A percentile compares a stretch with the other conserved stretches of the same genome.
phyloP scores from a whole-genome alignment of 2,888 invertebrate genomes.

The Amaurobius ferox region DNA sequence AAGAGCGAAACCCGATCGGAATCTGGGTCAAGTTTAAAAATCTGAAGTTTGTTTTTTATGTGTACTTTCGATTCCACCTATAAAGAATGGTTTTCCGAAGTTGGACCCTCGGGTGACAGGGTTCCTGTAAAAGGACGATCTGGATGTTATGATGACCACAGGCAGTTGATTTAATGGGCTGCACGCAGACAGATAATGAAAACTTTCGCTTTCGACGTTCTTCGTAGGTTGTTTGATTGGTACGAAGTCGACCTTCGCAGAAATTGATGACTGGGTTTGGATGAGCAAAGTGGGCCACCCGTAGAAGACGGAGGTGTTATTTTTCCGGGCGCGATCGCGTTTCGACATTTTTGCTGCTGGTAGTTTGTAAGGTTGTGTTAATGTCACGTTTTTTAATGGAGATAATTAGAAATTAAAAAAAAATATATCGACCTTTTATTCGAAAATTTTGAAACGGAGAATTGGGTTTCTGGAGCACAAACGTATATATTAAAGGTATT shows the following conservation, averaged over 20 bases:
- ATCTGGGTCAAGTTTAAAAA: constrained; percentile 70
- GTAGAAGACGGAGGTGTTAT: not conserved
- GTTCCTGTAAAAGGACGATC: not conserved
- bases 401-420: not conserved
- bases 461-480: not conserved
- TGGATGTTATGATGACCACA: not conserved
- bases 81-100: not conserved
- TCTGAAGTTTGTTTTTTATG: not conserved
- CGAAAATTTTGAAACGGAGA: not conserved
- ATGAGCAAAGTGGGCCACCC: not conserved
- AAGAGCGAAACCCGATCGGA: constrained; percentile 34
- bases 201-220: not conserved
- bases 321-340: not conserved
- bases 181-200: not conserved
- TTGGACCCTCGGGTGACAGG: not conserved
- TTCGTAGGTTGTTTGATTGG: not conserved
- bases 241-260: not conserved
- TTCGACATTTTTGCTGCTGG: not conserved
- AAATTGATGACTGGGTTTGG: not conserved
- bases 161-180: not conserved
- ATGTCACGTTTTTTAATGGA: too few relatives aligned
- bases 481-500: too few relatives aligned
- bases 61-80: not conserved
- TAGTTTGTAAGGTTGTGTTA: not conserved
- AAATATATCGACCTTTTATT: not conserved